Evolutionary conservation across 2,888 invertebrate genomes (phyloP).

Genomic region (Erebia epiphron): DNA sequence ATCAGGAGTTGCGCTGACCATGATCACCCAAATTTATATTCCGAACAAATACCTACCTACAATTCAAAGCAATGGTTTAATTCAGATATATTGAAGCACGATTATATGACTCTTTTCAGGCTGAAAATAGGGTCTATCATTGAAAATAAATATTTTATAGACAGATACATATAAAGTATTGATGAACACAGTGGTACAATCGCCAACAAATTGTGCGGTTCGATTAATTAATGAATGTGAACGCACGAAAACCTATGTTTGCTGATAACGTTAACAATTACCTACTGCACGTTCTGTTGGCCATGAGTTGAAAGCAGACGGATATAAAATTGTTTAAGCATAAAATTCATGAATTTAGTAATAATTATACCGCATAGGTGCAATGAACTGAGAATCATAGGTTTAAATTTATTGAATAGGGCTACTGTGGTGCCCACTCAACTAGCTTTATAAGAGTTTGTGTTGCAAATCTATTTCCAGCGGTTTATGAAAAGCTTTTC

Average conservation of each 20-base stretch:
- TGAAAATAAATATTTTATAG: constrained; percentile 1
- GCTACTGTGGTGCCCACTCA: no score
- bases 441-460: no score
- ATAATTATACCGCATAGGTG: neutral
- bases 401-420: no score
- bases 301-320: constrained; percentile 2
- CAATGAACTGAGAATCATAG: neutral
- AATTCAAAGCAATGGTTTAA: constrained; percentile 13
- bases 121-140: neutral
- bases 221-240: constrained; percentile 28
- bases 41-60: constrained; percentile 15
- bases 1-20: neutral
- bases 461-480: no score
- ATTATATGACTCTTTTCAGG: neutral
- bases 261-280: constrained; percentile 14
- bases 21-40: constrained; percentile 8
- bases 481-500: no score
- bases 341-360: neutral
- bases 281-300: constrained; percentile 5
- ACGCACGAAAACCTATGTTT: constrained; percentile 24
- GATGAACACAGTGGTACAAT: constrained; percentile 16
- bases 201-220: constrained; percentile 22
- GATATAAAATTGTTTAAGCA: neutral
- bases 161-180: neutral
- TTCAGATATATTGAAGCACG: neutral